Base-by-base conservation (phyloP, 2,888 invertebrate genomes). In the Metellina segmentata region DNA sequence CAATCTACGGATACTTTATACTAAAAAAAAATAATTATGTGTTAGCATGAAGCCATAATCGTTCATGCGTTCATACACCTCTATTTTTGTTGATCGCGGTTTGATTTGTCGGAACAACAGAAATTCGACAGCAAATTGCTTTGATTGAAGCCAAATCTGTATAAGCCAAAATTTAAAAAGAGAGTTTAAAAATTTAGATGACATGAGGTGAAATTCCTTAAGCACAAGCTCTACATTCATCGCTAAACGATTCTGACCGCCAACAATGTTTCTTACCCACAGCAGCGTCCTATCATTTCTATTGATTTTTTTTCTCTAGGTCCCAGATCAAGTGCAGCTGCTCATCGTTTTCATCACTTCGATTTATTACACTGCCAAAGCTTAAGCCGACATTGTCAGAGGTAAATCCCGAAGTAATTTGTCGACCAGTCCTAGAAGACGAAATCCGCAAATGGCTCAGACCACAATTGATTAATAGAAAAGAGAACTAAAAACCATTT, bases 311-410 rank as follows among this genome's bases (percentile, higher is more conserved):
- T 61, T 61, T 9, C 61, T 61, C 61, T 61, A 16, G 61, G 11
- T 61, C 16, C 61, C 61, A 61, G 13, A 61, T 61, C 61, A 61
- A 61, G 61, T 61, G 61, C 61, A 61, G 61, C 61, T 61, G 61
- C 61, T 61, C 61, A 61, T 61, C 61, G 61, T 61, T 61, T 61
- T 61, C 61, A 61, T 61, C 61, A 61, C 61, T 61, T 61, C 61
- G 61, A 61, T 61, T 61, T 61, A 61, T 61, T 61, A 61, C 61
- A 61, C 61, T 61, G 61, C 61, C 61, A 61, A 16, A 11, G 61
- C 61, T 61, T 61, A 61, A 61, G 61, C 61, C 61, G 61, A 61
- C 61, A 61, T 61, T 61, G 61, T 61, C 61, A 61, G 61, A 61
- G 61, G 13, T 61, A 61, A 61, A 61, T 61, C 61, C 61, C 61